Percentiles rank a stretch among this genome's conserved stretches.
Conservation (phyloP, 2,888 invertebrate genomes). For the Nephrotoma appendiculata region DNA sequence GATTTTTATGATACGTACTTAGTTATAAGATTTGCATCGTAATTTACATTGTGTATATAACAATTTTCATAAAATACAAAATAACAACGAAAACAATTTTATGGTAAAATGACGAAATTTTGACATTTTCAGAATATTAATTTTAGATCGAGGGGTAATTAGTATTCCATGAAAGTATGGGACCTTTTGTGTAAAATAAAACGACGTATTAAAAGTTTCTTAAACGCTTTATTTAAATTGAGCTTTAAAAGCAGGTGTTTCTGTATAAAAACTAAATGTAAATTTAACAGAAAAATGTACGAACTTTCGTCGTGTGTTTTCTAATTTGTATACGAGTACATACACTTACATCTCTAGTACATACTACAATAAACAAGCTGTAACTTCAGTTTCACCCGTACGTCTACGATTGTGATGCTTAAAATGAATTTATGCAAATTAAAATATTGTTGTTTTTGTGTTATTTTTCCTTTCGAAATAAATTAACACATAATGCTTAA, state of each 20-base stretch:
- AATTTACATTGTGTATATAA: neutral
- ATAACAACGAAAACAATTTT: neutral
- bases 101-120: neutral
- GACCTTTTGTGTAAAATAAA: neutral
- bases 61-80: neutral
- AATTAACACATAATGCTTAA: neutral
- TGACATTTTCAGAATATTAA: neutral
- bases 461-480: neutral
- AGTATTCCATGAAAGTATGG: neutral
- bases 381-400: neutral
- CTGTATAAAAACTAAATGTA: neutral
- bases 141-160: neutral
- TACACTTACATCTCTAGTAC: neutral
- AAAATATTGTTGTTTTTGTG: neutral
- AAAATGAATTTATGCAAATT: neutral
- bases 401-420: neutral
- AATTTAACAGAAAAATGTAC: neutral
- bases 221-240: neutral
- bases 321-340: neutral
- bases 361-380: neutral
- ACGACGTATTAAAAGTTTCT: neutral
- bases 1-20: neutral
- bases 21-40: no score
- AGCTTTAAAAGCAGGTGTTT: neutral
- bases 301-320: neutral